Evolutionary conservation across 1,140 invertebrate genomes (phyloP).

Genomic region (Anthonomus grandis): DNA sequence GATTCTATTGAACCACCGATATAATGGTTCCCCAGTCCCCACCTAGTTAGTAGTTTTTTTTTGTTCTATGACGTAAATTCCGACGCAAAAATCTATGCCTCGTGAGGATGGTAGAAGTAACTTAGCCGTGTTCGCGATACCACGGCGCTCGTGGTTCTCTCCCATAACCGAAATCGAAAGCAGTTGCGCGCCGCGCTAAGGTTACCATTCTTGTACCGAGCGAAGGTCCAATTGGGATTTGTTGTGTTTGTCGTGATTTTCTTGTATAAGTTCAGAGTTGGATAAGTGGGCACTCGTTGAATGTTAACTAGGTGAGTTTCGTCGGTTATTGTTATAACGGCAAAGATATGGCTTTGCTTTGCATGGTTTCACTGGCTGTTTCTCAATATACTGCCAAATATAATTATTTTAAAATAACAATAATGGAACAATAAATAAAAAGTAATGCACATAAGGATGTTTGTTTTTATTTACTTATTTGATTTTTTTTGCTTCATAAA

Average conservation of each 20-base stretch:
- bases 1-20: constrained; percentile 7
- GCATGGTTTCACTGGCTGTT: no score
- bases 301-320: constrained; percentile 18
- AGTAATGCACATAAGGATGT: no score
- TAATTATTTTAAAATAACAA: no score
- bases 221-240: no score
- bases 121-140: constrained; percentile 1
- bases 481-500: no score
- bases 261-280: constrained; percentile 6
- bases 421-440: no score
- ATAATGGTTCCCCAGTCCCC: constrained; percentile 20
- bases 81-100: no score
- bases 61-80: constrained; percentile 18
- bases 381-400: no score
- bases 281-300: constrained; percentile 16
- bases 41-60: constrained; percentile 9
- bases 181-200: neutral
- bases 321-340: constrained; percentile 8
- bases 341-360: neutral
- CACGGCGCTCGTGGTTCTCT: no score
- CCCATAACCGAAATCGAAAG: neutral
- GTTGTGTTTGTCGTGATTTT: constrained; percentile 13
- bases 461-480: no score
- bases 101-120: constrained; percentile 9
- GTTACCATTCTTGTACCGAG: neutral